Base-by-base conservation (phyloP, 2,888 invertebrate genomes). In the Stenolophus ochropezus region DNA sequence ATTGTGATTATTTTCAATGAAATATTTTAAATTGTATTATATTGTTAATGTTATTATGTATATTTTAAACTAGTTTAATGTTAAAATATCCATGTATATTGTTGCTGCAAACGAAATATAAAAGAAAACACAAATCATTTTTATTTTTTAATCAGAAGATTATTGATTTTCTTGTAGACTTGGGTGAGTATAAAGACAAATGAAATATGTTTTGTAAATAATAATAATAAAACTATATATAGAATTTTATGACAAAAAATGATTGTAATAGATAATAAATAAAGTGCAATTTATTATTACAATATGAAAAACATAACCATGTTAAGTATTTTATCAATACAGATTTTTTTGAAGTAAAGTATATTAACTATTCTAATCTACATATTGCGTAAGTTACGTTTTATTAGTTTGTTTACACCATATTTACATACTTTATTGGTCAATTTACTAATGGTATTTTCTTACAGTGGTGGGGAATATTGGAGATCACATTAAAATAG, bases 1-100 rank as follows among this genome's bases (percentile, higher is more conserved):
- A 73, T 25, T 74, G 51, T 47, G 74, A 74, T 74, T 74, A 23
- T 74, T 23, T 74, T 74, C 53, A 25, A 73, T 56, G 16, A 74
- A 25, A 75, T 75, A 56, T 75, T 75, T 75, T 27, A 56, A 33
- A 75, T 75, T 75, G 49, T 74, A 74, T 74, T 75, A 75, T 56
- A 56, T 58, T 58, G 20, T 33, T 75, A 53, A 56, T 47, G 51
- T 79, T 79, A 25, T 79, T 51, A 61, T 61, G 61, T 77, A 47
- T 77, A 77, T 58, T 49, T 77, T 74, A 71, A 47, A 71, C 47
- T 71, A 27, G 11, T 75, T 49, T 75, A 25, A 51, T 76, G 51
- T 76, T 65, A 77, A 61, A 65, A 23, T 77, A 65, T 77, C 11
- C n/a, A 23, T 73, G 73, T 73, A 75, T 33, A 51, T 75, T 75